phyloP scores from a whole-genome alignment of 1,140 invertebrate genomes.

The Atta colombica region DNA sequence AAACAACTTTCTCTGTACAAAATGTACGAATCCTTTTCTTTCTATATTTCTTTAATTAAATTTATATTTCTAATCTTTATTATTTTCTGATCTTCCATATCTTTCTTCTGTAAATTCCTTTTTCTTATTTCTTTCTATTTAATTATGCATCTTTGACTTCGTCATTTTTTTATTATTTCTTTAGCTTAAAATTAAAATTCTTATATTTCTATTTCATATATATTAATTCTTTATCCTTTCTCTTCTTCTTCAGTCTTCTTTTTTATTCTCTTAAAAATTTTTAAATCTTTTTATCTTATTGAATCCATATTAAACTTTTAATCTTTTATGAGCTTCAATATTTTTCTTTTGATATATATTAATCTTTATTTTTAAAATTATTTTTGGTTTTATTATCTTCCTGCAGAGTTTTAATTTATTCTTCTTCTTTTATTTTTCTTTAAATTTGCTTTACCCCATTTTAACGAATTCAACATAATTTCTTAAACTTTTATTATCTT shows the following conservation, averaged over 20 bases:
- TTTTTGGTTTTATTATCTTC: neutral
- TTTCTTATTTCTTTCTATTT: constrained; percentile 13
- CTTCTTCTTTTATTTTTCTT: constrained; percentile 47
- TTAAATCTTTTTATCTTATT: neutral
- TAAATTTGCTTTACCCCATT: neutral
- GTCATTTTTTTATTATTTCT: neutral
- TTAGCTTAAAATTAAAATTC: neutral
- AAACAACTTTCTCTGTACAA: constrained; percentile 28
- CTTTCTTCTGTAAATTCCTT: constrained; percentile 9
- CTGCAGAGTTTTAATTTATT: constrained; percentile 8
- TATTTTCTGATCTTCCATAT: constrained; percentile 23
- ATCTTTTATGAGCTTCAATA: neutral
- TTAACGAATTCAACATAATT: neutral
- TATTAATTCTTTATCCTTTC: neutral
- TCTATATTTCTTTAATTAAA: constrained; percentile 33
- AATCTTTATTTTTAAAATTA: neutral
- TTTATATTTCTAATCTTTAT: constrained; percentile 1
- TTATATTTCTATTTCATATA: neutral
- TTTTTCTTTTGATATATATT: constrained; percentile 14
- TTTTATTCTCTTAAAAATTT: neutral
- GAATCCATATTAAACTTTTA: neutral
- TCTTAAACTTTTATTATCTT: constrained; percentile 20
- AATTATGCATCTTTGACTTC: neutral
- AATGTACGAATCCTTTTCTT: neutral
- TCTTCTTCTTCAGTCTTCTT: neutral